Base-by-base conservation (phyloP, 2,888 invertebrate genomes). In the Platycnemis pennipes region DNA sequence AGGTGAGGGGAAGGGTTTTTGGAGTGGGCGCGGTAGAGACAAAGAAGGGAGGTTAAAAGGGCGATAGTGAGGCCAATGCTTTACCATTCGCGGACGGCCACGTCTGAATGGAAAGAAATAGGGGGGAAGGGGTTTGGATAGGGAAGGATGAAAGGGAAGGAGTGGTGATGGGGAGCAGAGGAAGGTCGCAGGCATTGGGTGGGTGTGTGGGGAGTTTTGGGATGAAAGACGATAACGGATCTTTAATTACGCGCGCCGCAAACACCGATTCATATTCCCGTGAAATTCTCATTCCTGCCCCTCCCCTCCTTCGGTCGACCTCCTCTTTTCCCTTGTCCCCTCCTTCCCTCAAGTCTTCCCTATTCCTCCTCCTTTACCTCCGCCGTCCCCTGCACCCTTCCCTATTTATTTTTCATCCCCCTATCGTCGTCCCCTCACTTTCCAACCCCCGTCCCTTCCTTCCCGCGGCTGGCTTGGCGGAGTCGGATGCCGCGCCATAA, bases 191-290 rank as follows among this genome's bases (percentile, higher is more conserved):
- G 91, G 63, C 37, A 56, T 37, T 37, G 37, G 37, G 56, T 19
- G 53, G 89, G n/a, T 42, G n/a, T 42, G 44, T 26, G 87, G 87
- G 26, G 87, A 37, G 86, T 44, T 77, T 77, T 77, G 77, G 77
- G 77, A 77, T 77, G 77, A 77, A 77, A 77, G 87, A 63, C 91
- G 91, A 91, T 91, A 91, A 63, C 91, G 91, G 91, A 91, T 91
- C 91, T 91, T 91, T 91, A 91, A 91, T 91, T 91, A 91, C 63
- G 91, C 89, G n/a, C 89, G 89, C 91, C 91, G 91, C 91, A 91
- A 91, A 91, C 91, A 91, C 91, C 91, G 91, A 91, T 91, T 91
- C 91, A 91, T 91, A 91, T 91, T 91, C 91, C 91, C 91, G 91
- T 91, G 91, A 91, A 91, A 91, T 91, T 63, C 69, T n/a, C 91